phyloP scores from a whole-genome alignment of 1,140 invertebrate species.

The Odontomachus brunneus region DNA sequence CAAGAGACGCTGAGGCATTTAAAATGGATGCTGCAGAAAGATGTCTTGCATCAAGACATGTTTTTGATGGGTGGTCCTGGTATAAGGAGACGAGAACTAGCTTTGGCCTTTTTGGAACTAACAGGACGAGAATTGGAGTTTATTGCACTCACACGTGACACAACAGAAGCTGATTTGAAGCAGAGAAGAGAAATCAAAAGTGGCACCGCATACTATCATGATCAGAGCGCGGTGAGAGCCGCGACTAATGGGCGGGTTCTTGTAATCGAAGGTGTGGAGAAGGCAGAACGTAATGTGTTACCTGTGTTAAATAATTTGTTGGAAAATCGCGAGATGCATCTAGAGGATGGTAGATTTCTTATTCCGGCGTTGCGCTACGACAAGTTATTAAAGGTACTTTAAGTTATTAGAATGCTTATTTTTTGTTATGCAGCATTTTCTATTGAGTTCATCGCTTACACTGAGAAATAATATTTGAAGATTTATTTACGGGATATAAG shows the following conservation, averaged over 20 bases:
- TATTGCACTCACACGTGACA: conserved; percentile 96
- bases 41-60: conserved; percentile 96
- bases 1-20: conserved; percentile 93
- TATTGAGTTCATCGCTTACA: too few relatives aligned
- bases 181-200: conserved; percentile 96
- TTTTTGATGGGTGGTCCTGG: conserved; percentile 97
- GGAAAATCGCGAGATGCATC: conserved; percentile 99
- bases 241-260: conserved; percentile 95
- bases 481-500: too few relatives aligned
- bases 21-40: conserved; percentile 98
- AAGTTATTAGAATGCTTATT: neutral
- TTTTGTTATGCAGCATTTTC: too few relatives aligned
- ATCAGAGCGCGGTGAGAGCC: conserved; percentile 97
- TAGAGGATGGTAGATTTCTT: conserved; percentile 98
- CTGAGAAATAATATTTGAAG: too few relatives aligned
- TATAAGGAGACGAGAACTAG: conserved; percentile 90
- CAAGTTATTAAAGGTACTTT: conserved; percentile 91
- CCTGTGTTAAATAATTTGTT: conserved; percentile 99
- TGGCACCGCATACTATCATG: conserved; percentile 96
- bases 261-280: conserved; percentile 98
- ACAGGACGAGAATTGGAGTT: conserved; percentile 96
- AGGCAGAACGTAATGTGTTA: conserved; percentile 98
- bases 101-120: conserved; percentile 95
- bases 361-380: conserved; percentile 96
- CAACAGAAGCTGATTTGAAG: conserved; percentile 98